Evolutionary conservation across 2,888 invertebrate genomes (phyloP).

Genomic region (Encarsia formosa): DNA sequence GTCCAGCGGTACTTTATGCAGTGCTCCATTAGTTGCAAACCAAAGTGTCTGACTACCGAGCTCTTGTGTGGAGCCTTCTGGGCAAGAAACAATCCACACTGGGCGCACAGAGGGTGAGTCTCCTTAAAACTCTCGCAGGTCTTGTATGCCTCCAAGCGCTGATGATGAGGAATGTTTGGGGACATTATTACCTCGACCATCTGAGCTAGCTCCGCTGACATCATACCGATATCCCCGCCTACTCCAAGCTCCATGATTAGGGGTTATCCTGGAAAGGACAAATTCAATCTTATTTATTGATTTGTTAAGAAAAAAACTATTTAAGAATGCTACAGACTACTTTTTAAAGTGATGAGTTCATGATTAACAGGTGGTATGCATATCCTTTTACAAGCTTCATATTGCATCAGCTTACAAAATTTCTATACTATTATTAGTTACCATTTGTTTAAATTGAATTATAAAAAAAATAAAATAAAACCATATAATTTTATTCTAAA

Average conservation of each 20-base stretch:
- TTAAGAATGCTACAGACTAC: no score
- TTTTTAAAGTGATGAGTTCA: no score
- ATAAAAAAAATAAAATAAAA: no score
- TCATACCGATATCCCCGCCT: slow-evolving; percentile 62
- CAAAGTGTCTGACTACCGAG: slow-evolving; percentile 82
- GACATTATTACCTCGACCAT: slow-evolving; percentile 81
- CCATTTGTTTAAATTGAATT: no score
- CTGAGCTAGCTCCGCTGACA: slow-evolving; percentile 73
- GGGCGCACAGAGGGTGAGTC: slow-evolving; percentile 81
- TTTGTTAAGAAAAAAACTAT: no score
- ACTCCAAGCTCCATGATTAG: slow-evolving; percentile 53
- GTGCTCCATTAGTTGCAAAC: slow-evolving; percentile 88
- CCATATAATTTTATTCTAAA: no score
- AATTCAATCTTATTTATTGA: no score
- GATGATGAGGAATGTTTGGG: slow-evolving; percentile 70
- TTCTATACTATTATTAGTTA: no score
- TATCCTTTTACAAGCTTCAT: no score
- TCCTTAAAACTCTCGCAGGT: slow-evolving; percentile 83
- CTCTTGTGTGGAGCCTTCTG: slow-evolving; percentile 67
- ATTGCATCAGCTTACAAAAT: no score
- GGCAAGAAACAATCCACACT: slow-evolving; percentile 78
- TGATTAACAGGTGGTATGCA: no score
- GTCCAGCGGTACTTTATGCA: slow-evolving; percentile 92
- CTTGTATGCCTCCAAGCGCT: slow-evolving; percentile 77
- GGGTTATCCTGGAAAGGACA: slow-evolving; percentile 22